These are phyloP conservation scores for Thereva nobilitata DNA, from an alignment of 2,888 invertebrate genomes.

Conservation along the genomic window DNA sequence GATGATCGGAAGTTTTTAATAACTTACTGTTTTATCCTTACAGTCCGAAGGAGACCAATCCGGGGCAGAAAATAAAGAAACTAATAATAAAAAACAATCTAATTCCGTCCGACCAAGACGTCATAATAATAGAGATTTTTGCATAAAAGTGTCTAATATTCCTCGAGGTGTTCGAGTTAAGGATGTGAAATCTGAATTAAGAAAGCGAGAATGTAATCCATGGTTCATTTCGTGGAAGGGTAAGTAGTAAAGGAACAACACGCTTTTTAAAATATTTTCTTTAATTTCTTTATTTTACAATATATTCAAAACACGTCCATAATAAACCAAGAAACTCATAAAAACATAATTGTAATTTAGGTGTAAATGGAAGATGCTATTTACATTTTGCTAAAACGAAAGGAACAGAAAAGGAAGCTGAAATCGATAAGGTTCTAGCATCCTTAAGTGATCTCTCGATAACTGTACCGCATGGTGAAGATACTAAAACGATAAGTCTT, in stretches of 20 bases:
- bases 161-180: slow-evolving; percentile 71
- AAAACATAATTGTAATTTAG: slow-evolving; percentile 49
- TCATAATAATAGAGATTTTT: slow-evolving; percentile 52
- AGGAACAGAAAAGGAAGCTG: slow-evolving; percentile 56
- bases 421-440: slow-evolving; percentile 54
- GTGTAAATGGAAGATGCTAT: slow-evolving; percentile 70
- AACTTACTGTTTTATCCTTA: slow-evolving; percentile 1
- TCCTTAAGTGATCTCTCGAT: slow-evolving; percentile 55
- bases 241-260: slow-evolving; percentile 44
- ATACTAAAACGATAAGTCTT: slow-evolving; percentile 42
- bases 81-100: slow-evolving; percentile 15
- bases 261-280: no score
- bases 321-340: background rate
- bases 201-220: slow-evolving; percentile 75
- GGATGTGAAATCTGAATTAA: slow-evolving; percentile 73
- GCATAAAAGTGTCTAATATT: slow-evolving; percentile 70
- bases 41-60: slow-evolving; percentile 57
- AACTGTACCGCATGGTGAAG: slow-evolving; percentile 44
- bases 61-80: slow-evolving; percentile 51
- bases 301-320: no score
- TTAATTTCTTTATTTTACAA: no score
- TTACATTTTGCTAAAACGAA: slow-evolving; percentile 74
- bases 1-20: no score
- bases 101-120: background rate
- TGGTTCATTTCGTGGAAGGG: slow-evolving; percentile 76